phyloP scores from a whole-genome alignment of 2,888 invertebrate genomes.

The Neoascia interrupta region DNA sequence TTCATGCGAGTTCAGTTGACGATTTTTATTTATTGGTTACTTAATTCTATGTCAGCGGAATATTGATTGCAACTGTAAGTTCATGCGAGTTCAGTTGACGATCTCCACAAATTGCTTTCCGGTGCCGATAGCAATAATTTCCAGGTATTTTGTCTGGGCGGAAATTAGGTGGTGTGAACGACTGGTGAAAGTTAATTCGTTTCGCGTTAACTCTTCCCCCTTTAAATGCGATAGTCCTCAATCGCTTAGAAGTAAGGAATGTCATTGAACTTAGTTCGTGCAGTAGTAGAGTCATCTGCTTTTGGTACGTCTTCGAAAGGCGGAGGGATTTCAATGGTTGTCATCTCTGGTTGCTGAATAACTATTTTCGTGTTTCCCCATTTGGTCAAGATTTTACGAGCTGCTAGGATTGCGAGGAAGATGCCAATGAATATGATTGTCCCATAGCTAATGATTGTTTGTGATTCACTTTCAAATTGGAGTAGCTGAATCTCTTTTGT shows the following conservation, averaged over 20 bases:
- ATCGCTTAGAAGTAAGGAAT: too few relatives aligned
- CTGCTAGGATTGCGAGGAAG: neutral
- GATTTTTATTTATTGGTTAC: too few relatives aligned
- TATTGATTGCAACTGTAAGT: too few relatives aligned
- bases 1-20: too few relatives aligned
- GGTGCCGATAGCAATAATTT: too few relatives aligned
- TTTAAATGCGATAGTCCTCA: neutral
- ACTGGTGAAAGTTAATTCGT: neutral
- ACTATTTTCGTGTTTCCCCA: neutral
- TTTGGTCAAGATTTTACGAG: neutral
- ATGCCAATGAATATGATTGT: neutral
- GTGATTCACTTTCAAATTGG: neutral
- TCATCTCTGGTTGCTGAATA: neutral
- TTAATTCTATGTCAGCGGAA: too few relatives aligned
- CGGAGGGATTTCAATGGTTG: neutral
- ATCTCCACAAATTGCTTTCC: too few relatives aligned
- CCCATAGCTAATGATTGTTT: neutral
- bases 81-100: too few relatives aligned
- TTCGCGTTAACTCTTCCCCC: neutral
- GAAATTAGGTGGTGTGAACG: neutral
- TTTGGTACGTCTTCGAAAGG: neutral
- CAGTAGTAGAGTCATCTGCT: neutral
- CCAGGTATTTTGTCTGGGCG: neutral
- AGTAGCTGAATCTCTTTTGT: constrained; percentile 8
- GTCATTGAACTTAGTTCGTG: neutral